Evolutionary conservation across 2,888 invertebrate genomes (phyloP), one percentile per base, ranked within the genome.

Genomic region (Plutella xylostella): DNA sequence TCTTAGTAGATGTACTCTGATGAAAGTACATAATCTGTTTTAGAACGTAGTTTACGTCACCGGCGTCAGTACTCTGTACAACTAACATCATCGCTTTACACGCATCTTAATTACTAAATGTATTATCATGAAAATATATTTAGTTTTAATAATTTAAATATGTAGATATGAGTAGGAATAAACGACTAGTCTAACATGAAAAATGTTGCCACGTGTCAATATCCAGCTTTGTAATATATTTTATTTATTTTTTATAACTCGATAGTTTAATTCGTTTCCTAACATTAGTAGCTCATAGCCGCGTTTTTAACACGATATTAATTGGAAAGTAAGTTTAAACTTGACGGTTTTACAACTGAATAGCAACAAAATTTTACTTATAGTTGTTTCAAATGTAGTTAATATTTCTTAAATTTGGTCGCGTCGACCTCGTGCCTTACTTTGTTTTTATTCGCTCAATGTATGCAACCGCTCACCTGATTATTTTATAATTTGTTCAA

Each of bases 151-250:
- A 63, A 61, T 60, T 60, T 52, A 60, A 66, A 59, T n/a, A 58
- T 72, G 67, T 76, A 75, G 76, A 72, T 72, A 76, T 72, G 72
- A 71, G 11, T 43, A 43, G 34, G 73, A 76, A 73, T 70, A 72
- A 75, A 74, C 65, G 63, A 72, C 82, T 82, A 82, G 82, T 82
- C 82, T 74, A 69, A 75, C 76, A 71, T 70, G 69, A 74, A n/a
- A 78, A 73, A 72, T 76, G 75, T 78, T 79, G 80, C 79, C 79
- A 75, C 79, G 60, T 63, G 73, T 75, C 77, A 70, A 75, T 75
- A 70, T 78, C 75, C 73, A 72, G 76, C 77, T 79, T 78, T 80
- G 76, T 80, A 79, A 68, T 70, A 77, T 79, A 77, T 67, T 77
- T 76, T 78, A 78, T 77, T 77, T 78, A 78, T 78, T 78, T 73